These are phyloP conservation scores for Malachius bipustulatus DNA, from an alignment of 2,888 invertebrate genomes.

Conservation along the genomic window DNA sequence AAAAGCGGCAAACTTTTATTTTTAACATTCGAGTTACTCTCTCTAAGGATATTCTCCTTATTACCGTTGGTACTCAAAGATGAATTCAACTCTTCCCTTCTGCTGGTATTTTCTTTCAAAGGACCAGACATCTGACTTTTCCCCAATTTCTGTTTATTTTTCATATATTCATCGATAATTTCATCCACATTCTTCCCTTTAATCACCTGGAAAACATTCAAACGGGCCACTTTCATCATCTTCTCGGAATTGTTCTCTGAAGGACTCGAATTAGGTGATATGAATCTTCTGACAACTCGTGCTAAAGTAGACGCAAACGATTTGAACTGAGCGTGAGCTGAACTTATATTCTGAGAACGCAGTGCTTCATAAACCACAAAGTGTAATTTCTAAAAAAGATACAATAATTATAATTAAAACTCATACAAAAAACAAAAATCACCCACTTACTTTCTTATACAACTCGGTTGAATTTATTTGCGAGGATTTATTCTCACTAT, in stretches of 20 bases:
- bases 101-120: constrained; percentile 22
- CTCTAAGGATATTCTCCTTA: constrained; percentile 40
- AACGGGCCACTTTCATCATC: constrained; percentile 57
- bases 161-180: constrained; percentile 38
- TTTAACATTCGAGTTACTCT: constrained; percentile 29
- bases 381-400: constrained; percentile 52
- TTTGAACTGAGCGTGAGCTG: constrained; percentile 58
- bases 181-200: constrained; percentile 54
- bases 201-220: constrained; percentile 51
- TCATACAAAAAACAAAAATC: neutral
- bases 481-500: neutral
- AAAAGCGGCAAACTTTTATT: constrained; percentile 18
- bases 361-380: constrained; percentile 74
- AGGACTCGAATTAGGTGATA: constrained; percentile 38
- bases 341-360: constrained; percentile 55
- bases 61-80: constrained; percentile 30
- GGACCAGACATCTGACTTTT: constrained; percentile 43
- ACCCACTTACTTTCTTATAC: constrained; percentile 49
- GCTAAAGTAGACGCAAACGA: constrained; percentile 57
- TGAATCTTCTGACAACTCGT: constrained; percentile 51
- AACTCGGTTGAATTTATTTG: constrained; percentile 45
- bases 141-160: constrained; percentile 31
- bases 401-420: neutral
- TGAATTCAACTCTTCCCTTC: constrained; percentile 1
- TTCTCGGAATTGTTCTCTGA: constrained; percentile 59